Percentiles rank a stretch among this genome's conserved stretches.
Conservation (phyloP, 1,140 invertebrate genomes). For the Subanguina moxae region DNA sequence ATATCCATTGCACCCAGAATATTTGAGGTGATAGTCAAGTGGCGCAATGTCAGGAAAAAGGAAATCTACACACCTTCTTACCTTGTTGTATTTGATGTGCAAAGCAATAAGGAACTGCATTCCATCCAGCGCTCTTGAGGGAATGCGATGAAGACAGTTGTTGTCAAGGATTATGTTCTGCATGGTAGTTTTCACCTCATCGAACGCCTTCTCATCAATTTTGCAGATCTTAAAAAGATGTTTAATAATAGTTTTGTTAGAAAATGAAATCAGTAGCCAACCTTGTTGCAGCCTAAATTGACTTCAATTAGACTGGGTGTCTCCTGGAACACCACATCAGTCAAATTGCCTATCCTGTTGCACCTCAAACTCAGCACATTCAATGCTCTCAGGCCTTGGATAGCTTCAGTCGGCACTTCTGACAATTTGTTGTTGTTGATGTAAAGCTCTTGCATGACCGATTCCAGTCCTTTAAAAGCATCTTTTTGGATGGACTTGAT, state of each 20-base stretch:
- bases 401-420: slow-evolving; percentile 40
- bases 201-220: slow-evolving; percentile 45
- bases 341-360: slow-evolving; percentile 54
- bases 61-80: no score
- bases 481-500: slow-evolving; percentile 51
- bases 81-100: slow-evolving; percentile 57
- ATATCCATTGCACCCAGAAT: no score
- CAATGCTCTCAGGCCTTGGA: slow-evolving; percentile 48
- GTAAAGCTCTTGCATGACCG: slow-evolving; percentile 51
- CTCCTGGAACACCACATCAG: slow-evolving; percentile 41
- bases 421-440: slow-evolving; percentile 49
- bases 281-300: slow-evolving; percentile 56
- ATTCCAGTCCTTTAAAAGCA: slow-evolving; percentile 55
- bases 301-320: slow-evolving; percentile 54
- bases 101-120: slow-evolving; percentile 55
- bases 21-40: no score
- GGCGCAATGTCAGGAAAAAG: neutral
- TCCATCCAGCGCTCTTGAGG: slow-evolving; percentile 44
- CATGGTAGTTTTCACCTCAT: slow-evolving; percentile 43
- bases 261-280: slow-evolving; percentile 2
- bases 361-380: slow-evolving; percentile 44
- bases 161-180: slow-evolving; percentile 58
- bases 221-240: slow-evolving; percentile 53
- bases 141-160: slow-evolving; percentile 51
- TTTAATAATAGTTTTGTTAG: neutral